Conservation (phyloP, 2,888 invertebrate genomes). For the Thelaira solivaga region DNA sequence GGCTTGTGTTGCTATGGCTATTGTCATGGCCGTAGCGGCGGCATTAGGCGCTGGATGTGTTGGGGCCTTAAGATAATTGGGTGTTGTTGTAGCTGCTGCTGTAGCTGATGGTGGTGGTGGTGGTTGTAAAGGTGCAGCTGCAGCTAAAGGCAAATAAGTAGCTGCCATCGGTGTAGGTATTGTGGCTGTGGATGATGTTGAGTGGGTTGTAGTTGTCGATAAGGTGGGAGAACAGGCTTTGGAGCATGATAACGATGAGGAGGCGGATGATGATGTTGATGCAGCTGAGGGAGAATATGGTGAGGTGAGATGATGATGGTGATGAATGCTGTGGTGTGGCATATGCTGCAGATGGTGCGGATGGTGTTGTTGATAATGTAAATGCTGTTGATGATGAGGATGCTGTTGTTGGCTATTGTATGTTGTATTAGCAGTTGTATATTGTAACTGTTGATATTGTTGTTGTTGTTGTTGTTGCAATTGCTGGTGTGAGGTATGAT, state of each 20-base stretch:
- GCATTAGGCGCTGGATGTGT: slow-evolving; percentile 60
- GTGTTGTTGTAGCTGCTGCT: slow-evolving; percentile 43
- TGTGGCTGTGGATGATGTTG: slow-evolving; percentile 74
- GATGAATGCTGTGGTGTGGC: slow-evolving; percentile 63
- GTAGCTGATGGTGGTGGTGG: slow-evolving; percentile 12
- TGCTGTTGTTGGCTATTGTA: slow-evolving; percentile 61
- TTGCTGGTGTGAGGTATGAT: slow-evolving; percentile 56
- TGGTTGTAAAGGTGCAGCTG: slow-evolving; percentile 60
- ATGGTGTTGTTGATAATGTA: slow-evolving; percentile 56
- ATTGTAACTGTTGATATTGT: slow-evolving; percentile 60
- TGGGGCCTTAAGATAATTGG: slow-evolving; percentile 69
- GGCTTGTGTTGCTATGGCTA: slow-evolving; percentile 69
- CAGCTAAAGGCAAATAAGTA: slow-evolving; percentile 61
- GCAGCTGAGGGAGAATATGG: slow-evolving; percentile 70
- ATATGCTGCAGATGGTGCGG: slow-evolving; percentile 58
- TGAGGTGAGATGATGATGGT: slow-evolving; percentile 66
- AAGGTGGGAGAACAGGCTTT: slow-evolving; percentile 72
- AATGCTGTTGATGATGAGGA: slow-evolving; percentile 59
- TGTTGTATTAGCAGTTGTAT: slow-evolving; percentile 58
- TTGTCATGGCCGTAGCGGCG: slow-evolving; percentile 61
- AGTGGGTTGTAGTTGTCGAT: slow-evolving; percentile 70
- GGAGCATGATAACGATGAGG: slow-evolving; percentile 74
- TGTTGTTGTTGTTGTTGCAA: slow-evolving; percentile 51
- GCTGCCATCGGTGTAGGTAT: slow-evolving; percentile 70
- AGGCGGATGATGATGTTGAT: slow-evolving; percentile 72